phyloP scores from a whole-genome alignment of 2,113 vertebrate genomes.

The Menidia beryllina region DNA sequence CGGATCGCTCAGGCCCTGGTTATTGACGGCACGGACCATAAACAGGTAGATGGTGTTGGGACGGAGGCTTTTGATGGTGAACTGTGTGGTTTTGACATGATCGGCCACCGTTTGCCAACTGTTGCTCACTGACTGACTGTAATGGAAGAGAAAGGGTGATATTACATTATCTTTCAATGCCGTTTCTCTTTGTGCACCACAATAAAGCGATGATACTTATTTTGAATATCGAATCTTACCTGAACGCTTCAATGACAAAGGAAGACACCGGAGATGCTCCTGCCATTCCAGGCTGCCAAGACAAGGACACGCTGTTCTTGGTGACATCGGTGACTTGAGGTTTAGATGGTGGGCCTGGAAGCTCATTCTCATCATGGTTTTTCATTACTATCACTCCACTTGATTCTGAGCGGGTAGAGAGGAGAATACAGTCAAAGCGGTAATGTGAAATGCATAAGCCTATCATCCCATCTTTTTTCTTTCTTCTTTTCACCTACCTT shows the following conservation, averaged over 20 bases:
- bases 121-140: constrained; percentile 97
- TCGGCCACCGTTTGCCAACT: constrained; percentile 99
- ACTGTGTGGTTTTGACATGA: constrained; percentile 92
- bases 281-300: constrained; percentile 91
- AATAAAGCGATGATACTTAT: not conserved
- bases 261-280: constrained; percentile 89
- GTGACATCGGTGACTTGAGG: constrained; percentile 98
- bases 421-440: not conserved
- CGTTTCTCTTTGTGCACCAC: not conserved
- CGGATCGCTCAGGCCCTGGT: constrained; percentile 95
- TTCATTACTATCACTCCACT: constrained; percentile 86
- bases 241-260: constrained; percentile 98
- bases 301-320: constrained; percentile 96
- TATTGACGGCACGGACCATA: constrained; percentile 96
- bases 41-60: constrained; percentile 99
- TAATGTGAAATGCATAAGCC: not conserved
- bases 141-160: constrained; percentile 15
- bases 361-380: constrained; percentile 89
- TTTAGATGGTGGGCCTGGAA: constrained; percentile 95
- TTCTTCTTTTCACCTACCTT: constrained; percentile 84
- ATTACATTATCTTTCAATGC: not conserved
- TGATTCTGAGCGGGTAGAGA: constrained; percentile 81
- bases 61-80: constrained; percentile 90
- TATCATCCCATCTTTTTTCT: not conserved
- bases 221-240: constrained; percentile 80